Percentiles rank a stretch among this genome's conserved stretches.
Evolutionary conservation across 2,113 vertebrate genomes (phyloP).

Genomic region (Desmodus rotundus): DNA sequence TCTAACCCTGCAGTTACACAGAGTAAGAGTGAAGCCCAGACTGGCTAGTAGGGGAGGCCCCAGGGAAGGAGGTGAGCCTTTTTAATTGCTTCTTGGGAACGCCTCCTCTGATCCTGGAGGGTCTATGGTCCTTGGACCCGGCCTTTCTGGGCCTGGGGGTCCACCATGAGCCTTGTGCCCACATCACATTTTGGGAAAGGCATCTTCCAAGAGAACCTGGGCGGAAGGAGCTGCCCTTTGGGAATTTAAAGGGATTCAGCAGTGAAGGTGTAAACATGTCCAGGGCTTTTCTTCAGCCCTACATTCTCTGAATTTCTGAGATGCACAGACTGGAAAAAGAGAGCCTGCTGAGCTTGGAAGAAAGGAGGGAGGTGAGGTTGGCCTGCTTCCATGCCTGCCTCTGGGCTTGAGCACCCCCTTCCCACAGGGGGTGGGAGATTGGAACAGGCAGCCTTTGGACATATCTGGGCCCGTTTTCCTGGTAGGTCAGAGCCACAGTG

Average conservation of each 20-base stretch:
- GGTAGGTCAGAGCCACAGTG: neutral
- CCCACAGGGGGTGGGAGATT: neutral
- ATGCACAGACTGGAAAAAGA: neutral
- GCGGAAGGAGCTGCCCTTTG: neutral
- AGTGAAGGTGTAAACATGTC: neutral
- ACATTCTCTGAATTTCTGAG: neutral
- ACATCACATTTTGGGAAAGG: neutral
- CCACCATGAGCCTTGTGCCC: neutral
- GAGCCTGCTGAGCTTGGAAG: neutral
- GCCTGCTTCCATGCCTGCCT: neutral
- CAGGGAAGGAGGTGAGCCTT: neutral
- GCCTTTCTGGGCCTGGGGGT: neutral
- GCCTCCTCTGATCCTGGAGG: neutral
- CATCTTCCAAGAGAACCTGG: neutral
- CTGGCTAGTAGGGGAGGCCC: neutral
- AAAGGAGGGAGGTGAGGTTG: neutral
- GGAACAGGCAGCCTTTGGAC: neutral
- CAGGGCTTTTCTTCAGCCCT: neutral
- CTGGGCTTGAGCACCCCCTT: neutral
- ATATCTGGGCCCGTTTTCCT: neutral
- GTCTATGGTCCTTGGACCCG: neutral
- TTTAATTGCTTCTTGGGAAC: neutral
- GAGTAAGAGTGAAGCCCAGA: neutral
- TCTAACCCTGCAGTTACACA: neutral
- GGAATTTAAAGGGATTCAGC: neutral